Percentiles rank a stretch among this genome's conserved stretches.
Conservation (phyloP, 1,140 invertebrate genomes). For the Camponotus pennsylvanicus region DNA sequence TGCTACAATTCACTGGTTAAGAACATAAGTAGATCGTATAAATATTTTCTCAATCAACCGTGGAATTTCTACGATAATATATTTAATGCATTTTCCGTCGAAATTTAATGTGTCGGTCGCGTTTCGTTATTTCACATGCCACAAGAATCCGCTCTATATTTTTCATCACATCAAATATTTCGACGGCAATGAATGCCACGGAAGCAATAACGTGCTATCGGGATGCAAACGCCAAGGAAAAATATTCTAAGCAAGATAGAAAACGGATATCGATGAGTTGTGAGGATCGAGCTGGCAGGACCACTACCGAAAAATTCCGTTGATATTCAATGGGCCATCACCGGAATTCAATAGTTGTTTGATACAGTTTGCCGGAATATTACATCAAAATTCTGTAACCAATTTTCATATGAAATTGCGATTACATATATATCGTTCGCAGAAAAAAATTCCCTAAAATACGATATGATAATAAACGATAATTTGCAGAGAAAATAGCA, state of each 20-base stretch:
- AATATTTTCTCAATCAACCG: neutral
- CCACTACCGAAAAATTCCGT: constrained; percentile 54
- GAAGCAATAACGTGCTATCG: constrained; percentile 51
- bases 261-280: constrained; percentile 54
- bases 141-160: constrained; percentile 38
- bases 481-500: neutral
- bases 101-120: constrained; percentile 24
- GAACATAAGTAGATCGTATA: neutral
- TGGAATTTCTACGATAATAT: neutral
- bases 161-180: constrained; percentile 52
- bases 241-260: constrained; percentile 62
- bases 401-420: constrained; percentile 29
- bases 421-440: neutral
- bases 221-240: constrained; percentile 57
- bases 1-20: neutral
- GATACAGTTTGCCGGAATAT: constrained; percentile 28
- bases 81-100: neutral
- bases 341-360: constrained; percentile 55
- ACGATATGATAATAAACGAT: neutral
- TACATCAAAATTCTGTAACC: constrained; percentile 43
- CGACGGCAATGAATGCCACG: constrained; percentile 47
- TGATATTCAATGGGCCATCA: constrained; percentile 42
- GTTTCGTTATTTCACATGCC: constrained; percentile 10
- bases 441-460: neutral
- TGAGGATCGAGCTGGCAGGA: constrained; percentile 39